Evolutionary conservation across 2,888 invertebrate species (phyloP), one percentile per base, ranked within the genome.

Genomic region (Agrotis ipsilon): DNA sequence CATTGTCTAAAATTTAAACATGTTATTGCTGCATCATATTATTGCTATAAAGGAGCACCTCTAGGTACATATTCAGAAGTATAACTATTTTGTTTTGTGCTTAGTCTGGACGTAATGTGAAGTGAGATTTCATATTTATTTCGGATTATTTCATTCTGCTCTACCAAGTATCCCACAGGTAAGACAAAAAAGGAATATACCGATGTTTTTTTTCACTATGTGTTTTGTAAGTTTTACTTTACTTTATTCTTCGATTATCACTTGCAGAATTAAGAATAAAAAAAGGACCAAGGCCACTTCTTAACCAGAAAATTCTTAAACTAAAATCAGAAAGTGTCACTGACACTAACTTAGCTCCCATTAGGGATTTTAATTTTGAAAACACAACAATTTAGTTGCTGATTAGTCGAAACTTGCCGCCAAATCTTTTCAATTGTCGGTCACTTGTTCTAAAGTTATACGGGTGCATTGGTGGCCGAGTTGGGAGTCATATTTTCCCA

Each of bases 1-100:
- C 3, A 24, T 24, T 24, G 24, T 3, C 24, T 24, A 27, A 27
- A n/a, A n/a, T n/a, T n/a, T n/a, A n/a, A n/a, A n/a, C n/a, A n/a
- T n/a, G n/a, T n/a, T n/a, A n/a, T n/a, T n/a, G n/a, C n/a, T n/a
- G n/a, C n/a, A n/a, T n/a, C n/a, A n/a, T n/a, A n/a, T n/a, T n/a
- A 24, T 24, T 24, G 24, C 24, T 24, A 3, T 24, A 24, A 3
- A 3, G 24, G 3, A 3, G 24, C 24, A 19, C 24, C 63, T 48
- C 9, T 27, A n/a, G n/a, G n/a, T n/a, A 24, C 13, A 19, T 55
- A 59, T 45, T n/a, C 48, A 55, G 18, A 69, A 73, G 48, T 32
- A 32, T 32, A 69, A 18, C 24, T 58, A 32, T 64, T 75, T 68
- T 27, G 19, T 69, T 59, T 13, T 75, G 46, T 19, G 21, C 49